These are phyloP conservation scores for Parus major DNA, from an alignment of 2,113 vertebrate species.

Conservation along the genomic window DNA sequence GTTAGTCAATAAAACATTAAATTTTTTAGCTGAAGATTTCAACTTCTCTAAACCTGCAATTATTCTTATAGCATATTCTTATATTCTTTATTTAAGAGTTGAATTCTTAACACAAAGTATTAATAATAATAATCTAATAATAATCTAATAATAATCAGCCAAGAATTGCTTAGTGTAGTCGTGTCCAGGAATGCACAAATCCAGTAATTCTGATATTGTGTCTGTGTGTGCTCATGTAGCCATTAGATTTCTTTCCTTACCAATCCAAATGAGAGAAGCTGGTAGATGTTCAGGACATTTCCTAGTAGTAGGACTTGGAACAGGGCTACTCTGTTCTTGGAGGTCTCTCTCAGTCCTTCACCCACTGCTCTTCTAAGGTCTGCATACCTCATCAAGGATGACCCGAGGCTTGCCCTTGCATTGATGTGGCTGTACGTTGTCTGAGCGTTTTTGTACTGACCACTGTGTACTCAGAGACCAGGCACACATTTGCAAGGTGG, in stretches of 20 bases:
- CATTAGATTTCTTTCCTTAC: neutral
- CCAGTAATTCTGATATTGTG: neutral
- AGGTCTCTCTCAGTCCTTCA: neutral
- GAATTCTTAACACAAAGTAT: neutral
- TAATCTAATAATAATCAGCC: too few species aligned
- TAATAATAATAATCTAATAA: neutral
- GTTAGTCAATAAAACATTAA: neutral
- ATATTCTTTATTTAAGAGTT: neutral
- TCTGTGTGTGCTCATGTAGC: neutral
- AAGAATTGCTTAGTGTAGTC: neutral
- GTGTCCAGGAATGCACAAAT: neutral
- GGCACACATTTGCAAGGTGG: neutral
- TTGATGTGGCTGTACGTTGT: neutral
- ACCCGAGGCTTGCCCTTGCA: neutral
- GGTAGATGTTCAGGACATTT: neutral
- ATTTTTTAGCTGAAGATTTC: neutral
- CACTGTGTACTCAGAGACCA: neutral
- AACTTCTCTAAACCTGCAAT: neutral
- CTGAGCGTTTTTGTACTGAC: fast-evolving
- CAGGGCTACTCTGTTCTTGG: neutral
- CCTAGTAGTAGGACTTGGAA: neutral
- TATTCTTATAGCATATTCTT: neutral
- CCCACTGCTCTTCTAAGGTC: neutral
- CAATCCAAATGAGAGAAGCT: neutral
- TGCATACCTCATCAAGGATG: neutral